These are phyloP conservation scores for Edolisoma coerulescens DNA, from an alignment of 2,113 vertebrate genomes.

Conservation along the genomic window DNA sequence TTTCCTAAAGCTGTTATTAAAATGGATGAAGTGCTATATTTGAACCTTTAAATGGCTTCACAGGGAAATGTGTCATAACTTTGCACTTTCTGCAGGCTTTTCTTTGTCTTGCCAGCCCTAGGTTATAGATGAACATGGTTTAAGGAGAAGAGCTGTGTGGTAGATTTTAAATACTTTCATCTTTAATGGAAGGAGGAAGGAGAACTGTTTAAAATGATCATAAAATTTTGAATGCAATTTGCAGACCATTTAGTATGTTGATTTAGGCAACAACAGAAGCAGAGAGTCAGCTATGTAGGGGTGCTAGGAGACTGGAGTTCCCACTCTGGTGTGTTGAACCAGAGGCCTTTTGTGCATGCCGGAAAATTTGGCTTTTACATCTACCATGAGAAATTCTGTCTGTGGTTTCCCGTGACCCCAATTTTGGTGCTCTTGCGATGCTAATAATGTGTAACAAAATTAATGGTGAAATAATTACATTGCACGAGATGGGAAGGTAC, in stretches of 20 bases:
- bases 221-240: background rate
- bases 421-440: background rate
- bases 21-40: background rate
- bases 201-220: background rate
- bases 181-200: background rate
- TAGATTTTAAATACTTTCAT: constrained; percentile 7
- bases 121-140: background rate
- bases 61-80: background rate
- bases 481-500: background rate
- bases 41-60: background rate
- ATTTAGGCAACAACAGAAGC: background rate
- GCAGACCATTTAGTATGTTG: background rate
- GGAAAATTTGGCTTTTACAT: background rate
- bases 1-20: background rate
- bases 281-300: background rate
- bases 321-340: background rate
- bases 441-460: background rate
- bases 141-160: background rate
- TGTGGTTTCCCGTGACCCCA: background rate
- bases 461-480: background rate
- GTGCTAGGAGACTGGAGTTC: background rate
- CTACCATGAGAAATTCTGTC: background rate
- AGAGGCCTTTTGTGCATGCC: background rate
- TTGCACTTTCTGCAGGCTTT: background rate
- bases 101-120: background rate